Evolutionary conservation across 2,888 invertebrate species (phyloP).

Genomic region (Pimpla rufipes): DNA sequence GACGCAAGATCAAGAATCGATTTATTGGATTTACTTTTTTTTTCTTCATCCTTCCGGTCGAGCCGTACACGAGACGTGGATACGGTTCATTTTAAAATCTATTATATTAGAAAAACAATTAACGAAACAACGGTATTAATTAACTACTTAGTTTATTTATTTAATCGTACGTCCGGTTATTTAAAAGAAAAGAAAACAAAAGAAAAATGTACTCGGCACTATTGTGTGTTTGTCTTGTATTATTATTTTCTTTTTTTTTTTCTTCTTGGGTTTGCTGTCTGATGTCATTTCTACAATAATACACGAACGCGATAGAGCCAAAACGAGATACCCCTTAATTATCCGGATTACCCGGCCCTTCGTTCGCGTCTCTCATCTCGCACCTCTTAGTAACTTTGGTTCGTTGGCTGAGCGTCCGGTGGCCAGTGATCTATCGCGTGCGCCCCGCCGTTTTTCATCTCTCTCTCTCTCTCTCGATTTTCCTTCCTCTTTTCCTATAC

Average conservation of each 20-base stretch:
- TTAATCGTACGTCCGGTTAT: constrained; percentile 43
- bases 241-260: constrained; percentile 57
- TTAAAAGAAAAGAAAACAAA: not conserved
- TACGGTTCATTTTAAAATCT: constrained; percentile 82
- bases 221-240: constrained; percentile 71
- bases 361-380: constrained; percentile 35
- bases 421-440: constrained; percentile 58
- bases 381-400: constrained; percentile 60
- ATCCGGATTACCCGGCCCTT: constrained; percentile 54
- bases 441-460: constrained; percentile 34
- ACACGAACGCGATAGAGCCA: constrained; percentile 56
- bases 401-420: constrained; percentile 65
- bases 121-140: constrained; percentile 83
- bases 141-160: constrained; percentile 74
- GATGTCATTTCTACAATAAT: constrained; percentile 56
- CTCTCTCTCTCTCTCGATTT: constrained; percentile 3
- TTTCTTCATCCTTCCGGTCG: constrained; percentile 30
- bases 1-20: constrained; percentile 79
- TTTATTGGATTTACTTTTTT: constrained; percentile 39
- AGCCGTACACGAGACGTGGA: constrained; percentile 37
- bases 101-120: constrained; percentile 82
- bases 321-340: constrained; percentile 43
- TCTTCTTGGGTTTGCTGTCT: constrained; percentile 31
- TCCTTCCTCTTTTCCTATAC: constrained; percentile 38
- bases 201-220: constrained; percentile 79